Evolutionary conservation across 1,140 invertebrate genomes (phyloP), one percentile per base, ranked within the genome.

Genomic region (Macrotrachela quadricornifera): DNA sequence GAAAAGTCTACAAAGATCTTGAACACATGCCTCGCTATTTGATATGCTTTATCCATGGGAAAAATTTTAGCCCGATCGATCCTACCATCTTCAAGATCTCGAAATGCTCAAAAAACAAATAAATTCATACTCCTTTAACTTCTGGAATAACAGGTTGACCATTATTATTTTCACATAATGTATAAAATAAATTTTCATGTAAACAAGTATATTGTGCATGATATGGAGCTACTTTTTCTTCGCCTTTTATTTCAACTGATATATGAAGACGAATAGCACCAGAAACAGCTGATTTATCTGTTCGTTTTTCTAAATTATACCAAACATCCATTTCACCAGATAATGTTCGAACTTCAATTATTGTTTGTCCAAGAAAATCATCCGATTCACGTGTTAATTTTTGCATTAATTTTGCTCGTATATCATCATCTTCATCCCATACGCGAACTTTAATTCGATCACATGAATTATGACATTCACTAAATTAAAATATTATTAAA

Each of bases 161-260:
- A 12, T 74, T 77, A 61, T 86, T 57, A 54, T 71, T 64, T 66
- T 97, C 90, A 72, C 88, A 94, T 1, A 95, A 72, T 63, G 87
- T 92, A 70, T 97, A 88, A 70, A 96, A 97, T 8, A 95, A 76
- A 66, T 96, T 97, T 66, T 99, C 94, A 72, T 99, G 94, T 37
- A 99, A 77, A 66, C 91, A 97, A 21, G 94, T 99, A 71, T 99
- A 99, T 68, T 99, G 94, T 39, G 95, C 83, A 71, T 99, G 92
- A 69, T 99, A 99, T 10, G 94, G 92, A 4, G 92, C 94, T 15
- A 97, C 76, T 72, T 97, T 96, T 72, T 97, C 94, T 67, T 99
- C 94, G 51, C 94, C 94, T 62, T 99, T 99, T 60, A 99, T 99
- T 71, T 99, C 94, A 0, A 99, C 94, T 62, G 86, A 95, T 65